Base-by-base conservation (phyloP, 2,113 vertebrate genomes). In the Pelusios castaneus region DNA sequence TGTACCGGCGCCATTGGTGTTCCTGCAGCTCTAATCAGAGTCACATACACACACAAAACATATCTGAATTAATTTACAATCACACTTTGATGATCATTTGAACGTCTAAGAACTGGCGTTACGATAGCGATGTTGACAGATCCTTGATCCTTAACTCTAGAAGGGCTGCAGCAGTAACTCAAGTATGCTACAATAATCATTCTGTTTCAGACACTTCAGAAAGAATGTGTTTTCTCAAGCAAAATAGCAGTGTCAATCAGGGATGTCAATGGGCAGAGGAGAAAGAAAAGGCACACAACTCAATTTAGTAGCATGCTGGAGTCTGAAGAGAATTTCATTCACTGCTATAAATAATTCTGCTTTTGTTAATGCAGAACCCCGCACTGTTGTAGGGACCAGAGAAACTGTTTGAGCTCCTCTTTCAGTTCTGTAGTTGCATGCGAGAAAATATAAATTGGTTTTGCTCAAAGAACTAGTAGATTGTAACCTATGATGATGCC, bases 331-430 rank as follows among this genome's bases (percentile, higher is more conserved):
- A 91, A 90, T 75, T 5, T 75, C 9, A 60, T 75, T 63, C 49
- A 45, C 49, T 58, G 52, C 58, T 58, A 91, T 80, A 89, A 83
- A 82, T 80, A 77, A 80, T 4, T 81, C 49, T 6, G 2, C 14
- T 88, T 85, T 80, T 93, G 41, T 43, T 80, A 86, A 63, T 51
- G 29, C 63, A 22, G 86, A 93, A 43, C 6, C 17, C 31, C 5
- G 27, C 16, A 5, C 90, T 22, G 45, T 1, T 67, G 43, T 19
- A 52, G 25, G 52, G 43, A 76, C 73, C 73, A 45, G 41, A 45
- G 41, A 76, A 76, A 45, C 25, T 4, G 14, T 79, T 12, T 25
- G 11, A n/a, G 56, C 43, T 34, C 27, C 43, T 54, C 80, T 90
- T 54, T 34, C 75, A 41, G 52, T 90, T 52, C 45, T 76, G 47